phyloP scores from a whole-genome alignment of 2,888 invertebrate species.

The Artemia sinica region DNA sequence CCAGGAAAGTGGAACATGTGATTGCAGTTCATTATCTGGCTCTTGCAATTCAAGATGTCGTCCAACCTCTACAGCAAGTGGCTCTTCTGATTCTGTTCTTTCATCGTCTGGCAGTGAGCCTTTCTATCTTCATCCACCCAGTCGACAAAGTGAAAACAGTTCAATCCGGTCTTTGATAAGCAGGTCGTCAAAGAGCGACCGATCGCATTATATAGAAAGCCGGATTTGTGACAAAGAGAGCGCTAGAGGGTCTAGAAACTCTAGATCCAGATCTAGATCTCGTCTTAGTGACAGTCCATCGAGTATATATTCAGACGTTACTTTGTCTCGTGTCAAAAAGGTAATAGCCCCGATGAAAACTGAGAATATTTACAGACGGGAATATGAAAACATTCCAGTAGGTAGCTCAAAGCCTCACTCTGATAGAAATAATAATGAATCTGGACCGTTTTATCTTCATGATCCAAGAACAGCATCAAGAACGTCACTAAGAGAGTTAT shows the following conservation, averaged over 20 bases:
- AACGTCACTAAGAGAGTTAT: background rate
- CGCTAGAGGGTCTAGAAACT: background rate
- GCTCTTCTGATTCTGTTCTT: constrained; percentile 16
- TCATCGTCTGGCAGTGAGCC: constrained; percentile 36
- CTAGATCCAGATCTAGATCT: background rate
- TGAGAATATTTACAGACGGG: background rate
- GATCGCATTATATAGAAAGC: background rate
- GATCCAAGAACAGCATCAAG: background rate
- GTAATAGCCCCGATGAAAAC: background rate
- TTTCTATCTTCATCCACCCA: constrained; percentile 51
- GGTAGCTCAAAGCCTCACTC: background rate
- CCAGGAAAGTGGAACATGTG: background rate
- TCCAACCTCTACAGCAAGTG: constrained; percentile 18
- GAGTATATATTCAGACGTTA: background rate
- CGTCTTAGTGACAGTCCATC: background rate
- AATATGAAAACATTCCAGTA: constrained; percentile 1
- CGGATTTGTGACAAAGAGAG: background rate
- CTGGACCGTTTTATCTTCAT: background rate
- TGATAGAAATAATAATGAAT: constrained; percentile 7
- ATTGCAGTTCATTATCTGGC: constrained; percentile 15
- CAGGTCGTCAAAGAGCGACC: background rate
- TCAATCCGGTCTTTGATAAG: constrained; percentile 17
- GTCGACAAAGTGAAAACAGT: constrained; percentile 22
- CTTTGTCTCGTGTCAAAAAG: background rate
- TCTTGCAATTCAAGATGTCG: constrained; percentile 18